A percentile compares a stretch with the other conserved stretches of the same genome.
These are phyloP conservation scores for Chelmon rostratus DNA, from an alignment of 2,797 vertebrate genomes.

Conservation along the genomic window DNA sequence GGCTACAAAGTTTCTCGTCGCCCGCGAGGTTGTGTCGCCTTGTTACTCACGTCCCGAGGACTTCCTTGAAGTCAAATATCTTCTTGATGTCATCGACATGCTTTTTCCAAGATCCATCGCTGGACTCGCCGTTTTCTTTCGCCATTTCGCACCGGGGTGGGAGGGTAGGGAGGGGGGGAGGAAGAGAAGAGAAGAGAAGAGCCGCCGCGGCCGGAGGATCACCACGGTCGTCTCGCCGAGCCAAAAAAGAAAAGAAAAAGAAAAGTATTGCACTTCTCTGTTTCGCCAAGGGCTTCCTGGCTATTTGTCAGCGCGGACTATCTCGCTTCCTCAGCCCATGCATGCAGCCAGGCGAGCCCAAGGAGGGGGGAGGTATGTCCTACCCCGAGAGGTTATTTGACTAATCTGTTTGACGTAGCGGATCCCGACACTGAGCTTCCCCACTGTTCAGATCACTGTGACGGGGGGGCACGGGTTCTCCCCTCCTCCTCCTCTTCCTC, in stretches of 20 bases:
- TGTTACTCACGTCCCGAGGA: slow-evolving; percentile 95
- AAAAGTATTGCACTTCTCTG: slow-evolving; percentile 62
- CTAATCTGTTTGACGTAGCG: slow-evolving; percentile 82
- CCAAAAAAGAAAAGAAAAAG: slow-evolving; percentile 11
- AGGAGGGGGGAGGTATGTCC: slow-evolving; percentile 54
- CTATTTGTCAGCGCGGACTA: slow-evolving; percentile 46
- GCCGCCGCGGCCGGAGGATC: slow-evolving; percentile 59
- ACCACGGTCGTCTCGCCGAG: slow-evolving; percentile 42
- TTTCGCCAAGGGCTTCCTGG: slow-evolving; percentile 47
- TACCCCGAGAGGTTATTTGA: slow-evolving; percentile 73
- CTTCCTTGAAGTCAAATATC: slow-evolving; percentile 97
- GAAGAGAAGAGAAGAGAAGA: neutral
- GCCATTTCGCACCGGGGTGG: slow-evolving; percentile 87
- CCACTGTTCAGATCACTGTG: slow-evolving; percentile 70
- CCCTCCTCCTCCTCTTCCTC: slow-evolving; percentile 30
- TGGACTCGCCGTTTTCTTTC: slow-evolving; percentile 93
- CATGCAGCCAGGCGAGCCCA: slow-evolving; percentile 42
- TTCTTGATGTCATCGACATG: slow-evolving; percentile 95
- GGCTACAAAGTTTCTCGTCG: slow-evolving; percentile 66
- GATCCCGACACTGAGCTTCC: slow-evolving; percentile 74
- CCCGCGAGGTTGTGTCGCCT: neutral
- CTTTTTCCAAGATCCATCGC: slow-evolving; percentile 94
- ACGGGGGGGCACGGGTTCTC: slow-evolving; percentile 57
- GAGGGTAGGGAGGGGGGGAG: slow-evolving; percentile 10
- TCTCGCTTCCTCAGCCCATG: slow-evolving; percentile 44